phyloP scores from a whole-genome alignment of 2,113 vertebrate species.

The Nymphicus hollandicus region DNA sequence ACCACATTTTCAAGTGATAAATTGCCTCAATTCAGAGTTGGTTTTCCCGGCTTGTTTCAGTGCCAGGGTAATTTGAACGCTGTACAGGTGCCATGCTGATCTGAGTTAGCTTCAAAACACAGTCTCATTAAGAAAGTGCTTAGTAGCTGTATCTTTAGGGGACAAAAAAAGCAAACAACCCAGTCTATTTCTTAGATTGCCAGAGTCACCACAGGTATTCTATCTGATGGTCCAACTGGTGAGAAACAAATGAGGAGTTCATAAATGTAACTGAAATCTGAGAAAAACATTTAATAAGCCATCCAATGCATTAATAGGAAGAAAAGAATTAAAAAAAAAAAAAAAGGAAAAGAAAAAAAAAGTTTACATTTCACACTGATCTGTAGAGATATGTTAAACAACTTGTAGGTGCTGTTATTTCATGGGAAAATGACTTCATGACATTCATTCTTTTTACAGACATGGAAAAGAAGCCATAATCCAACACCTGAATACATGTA shows the following conservation, averaged over 20 bases:
- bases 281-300: neutral
- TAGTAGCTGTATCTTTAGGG: neutral
- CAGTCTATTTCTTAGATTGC: neutral
- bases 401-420: neutral
- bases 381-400: neutral
- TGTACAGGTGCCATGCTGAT: neutral
- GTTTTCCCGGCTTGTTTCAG: neutral
- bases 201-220: neutral
- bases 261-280: neutral
- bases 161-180: neutral
- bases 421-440: neutral
- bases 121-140: neutral
- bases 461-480: neutral
- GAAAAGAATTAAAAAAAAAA: neutral
- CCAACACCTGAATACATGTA: neutral
- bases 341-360: neutral
- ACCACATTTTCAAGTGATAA: constrained; percentile 51
- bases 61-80: neutral
- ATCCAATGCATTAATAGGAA: neutral
- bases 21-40: neutral
- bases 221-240: neutral
- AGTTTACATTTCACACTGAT: neutral
- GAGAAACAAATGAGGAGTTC: neutral
- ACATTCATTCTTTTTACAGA: neutral
- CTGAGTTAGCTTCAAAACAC: neutral